These are phyloP conservation scores for Cynaeus angustus DNA, from an alignment of 2,888 invertebrate genomes.

Conservation along the genomic window DNA sequence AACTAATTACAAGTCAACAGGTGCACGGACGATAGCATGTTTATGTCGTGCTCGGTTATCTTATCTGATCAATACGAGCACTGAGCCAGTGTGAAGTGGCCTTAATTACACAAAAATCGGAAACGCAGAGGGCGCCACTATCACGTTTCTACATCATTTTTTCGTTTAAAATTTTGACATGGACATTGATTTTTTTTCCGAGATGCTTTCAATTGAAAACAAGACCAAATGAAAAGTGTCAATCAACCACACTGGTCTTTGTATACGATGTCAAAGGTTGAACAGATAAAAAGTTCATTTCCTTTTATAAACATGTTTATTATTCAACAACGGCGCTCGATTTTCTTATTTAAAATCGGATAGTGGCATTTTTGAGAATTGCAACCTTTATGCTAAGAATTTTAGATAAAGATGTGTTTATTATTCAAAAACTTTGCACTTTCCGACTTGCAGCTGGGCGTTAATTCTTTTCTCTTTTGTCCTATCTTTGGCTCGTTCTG, in stretches of 20 bases:
- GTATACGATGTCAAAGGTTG: constrained; percentile 64
- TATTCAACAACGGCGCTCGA: constrained; percentile 56
- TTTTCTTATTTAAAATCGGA: constrained; percentile 39
- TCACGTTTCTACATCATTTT: constrained; percentile 41
- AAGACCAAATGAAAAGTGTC: constrained; percentile 66
- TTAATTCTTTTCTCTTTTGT: constrained; percentile 56
- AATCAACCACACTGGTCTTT: constrained; percentile 63
- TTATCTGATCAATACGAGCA: constrained; percentile 32
- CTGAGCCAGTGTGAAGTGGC: constrained; percentile 2
- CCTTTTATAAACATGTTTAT: constrained; percentile 66
- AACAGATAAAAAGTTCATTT: constrained; percentile 70
- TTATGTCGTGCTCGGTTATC: constrained; percentile 22
- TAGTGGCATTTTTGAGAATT: constrained; percentile 16
- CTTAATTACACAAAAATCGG: constrained; percentile 32
- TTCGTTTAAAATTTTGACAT: constrained; percentile 63
- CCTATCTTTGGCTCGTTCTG: constrained; percentile 53
- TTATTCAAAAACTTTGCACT: constrained; percentile 69
- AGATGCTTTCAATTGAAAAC: constrained; percentile 64
- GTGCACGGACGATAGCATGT: constrained; percentile 41
- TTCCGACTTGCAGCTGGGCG: constrained; percentile 61
- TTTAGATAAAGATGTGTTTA: constrained; percentile 62
- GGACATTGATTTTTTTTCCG: constrained; percentile 62
- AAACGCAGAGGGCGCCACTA: constrained; percentile 30
- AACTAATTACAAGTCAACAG: constrained; percentile 53
- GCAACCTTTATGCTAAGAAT: too few species aligned